Conservation (phyloP, 2,113 vertebrate genomes). For the Campylorhamphus procurvoides region DNA sequence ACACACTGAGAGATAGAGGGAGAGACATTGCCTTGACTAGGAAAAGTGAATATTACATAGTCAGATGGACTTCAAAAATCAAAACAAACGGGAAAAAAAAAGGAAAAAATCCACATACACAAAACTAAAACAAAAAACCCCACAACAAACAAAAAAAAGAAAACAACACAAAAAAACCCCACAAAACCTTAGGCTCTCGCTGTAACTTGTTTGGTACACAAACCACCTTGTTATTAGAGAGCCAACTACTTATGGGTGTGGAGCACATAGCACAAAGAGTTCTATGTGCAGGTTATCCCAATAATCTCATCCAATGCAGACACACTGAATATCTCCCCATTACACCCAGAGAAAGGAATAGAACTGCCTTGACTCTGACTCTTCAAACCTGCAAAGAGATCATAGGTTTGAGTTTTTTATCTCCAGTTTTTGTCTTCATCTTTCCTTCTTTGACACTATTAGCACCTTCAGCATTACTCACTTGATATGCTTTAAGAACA, state of each 20-base stretch:
- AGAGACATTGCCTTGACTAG: background rate
- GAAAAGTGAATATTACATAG: background rate
- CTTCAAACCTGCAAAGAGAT: background rate
- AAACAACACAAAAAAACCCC: background rate
- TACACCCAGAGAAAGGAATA: background rate
- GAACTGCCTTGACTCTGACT: background rate
- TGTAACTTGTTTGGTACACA: slow-evolving; percentile 27
- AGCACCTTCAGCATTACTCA: background rate
- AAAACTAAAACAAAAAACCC: background rate
- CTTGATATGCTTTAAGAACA: background rate
- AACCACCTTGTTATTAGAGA: slow-evolving; percentile 11
- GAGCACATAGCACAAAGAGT: background rate
- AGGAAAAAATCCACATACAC: no score
- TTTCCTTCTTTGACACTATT: background rate
- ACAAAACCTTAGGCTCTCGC: background rate
- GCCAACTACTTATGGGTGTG: background rate
- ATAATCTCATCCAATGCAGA: background rate
- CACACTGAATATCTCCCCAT: background rate
- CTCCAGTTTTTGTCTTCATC: background rate
- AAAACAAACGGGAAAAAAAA: background rate
- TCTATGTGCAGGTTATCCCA: background rate
- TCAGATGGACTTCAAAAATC: background rate
- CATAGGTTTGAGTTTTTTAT: background rate
- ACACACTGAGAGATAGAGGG: background rate
- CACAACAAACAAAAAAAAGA: background rate